phyloP scores from a whole-genome alignment of 2,797 vertebrate genomes.

The Otolemur crassicaudatus region DNA sequence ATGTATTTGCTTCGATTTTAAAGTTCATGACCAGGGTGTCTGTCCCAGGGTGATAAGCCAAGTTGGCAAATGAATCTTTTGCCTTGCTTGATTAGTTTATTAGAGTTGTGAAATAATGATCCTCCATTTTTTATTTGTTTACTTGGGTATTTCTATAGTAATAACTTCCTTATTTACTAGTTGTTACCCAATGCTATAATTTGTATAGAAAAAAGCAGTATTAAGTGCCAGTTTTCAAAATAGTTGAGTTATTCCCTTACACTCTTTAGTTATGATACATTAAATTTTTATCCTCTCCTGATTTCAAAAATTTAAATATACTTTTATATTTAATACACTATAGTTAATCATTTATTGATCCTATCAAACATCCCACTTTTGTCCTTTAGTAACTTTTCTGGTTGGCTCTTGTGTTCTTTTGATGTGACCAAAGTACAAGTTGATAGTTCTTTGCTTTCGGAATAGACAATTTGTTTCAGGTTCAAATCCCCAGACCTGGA shows the following conservation, averaged over 20 bases:
- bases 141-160: background rate
- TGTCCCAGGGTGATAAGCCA: background rate
- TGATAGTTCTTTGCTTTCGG: background rate
- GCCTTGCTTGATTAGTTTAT: background rate
- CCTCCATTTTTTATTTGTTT: slow-evolving; percentile 1
- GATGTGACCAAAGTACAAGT: background rate
- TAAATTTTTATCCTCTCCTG: background rate
- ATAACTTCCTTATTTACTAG: background rate
- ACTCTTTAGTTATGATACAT: background rate
- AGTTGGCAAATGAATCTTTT: background rate
- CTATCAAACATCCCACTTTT: background rate
- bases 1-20: background rate
- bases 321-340: background rate
- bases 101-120: background rate
- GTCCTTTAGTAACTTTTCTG: background rate
- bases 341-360: background rate
- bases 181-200: background rate
- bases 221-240: background rate
- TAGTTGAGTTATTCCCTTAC: background rate
- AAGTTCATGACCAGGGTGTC: background rate
- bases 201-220: background rate
- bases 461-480: background rate
- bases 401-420: background rate
- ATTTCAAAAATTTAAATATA: background rate
- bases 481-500: background rate